A percentile compares a stretch with the other conserved stretches of the same genome.
phyloP scores from a whole-genome alignment of 2,888 invertebrate genomes.

The Eucera pruinosa region DNA sequence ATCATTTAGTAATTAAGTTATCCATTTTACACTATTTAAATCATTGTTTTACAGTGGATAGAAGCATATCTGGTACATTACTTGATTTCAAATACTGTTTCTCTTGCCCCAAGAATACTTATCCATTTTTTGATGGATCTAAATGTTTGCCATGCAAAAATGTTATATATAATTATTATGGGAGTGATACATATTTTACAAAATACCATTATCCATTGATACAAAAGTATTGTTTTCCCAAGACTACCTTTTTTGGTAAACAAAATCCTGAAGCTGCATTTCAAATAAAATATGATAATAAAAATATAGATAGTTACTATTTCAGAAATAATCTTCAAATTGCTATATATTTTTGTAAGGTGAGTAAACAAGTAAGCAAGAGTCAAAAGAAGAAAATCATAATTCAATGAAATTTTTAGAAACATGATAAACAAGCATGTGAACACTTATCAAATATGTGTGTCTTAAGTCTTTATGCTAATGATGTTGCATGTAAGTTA shows the following conservation, averaged over 20 bases:
- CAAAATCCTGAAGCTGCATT: conserved; percentile 80
- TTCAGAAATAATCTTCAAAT: conserved; percentile 82
- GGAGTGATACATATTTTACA: conserved; percentile 81
- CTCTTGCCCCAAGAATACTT: conserved; percentile 82
- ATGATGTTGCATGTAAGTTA: conserved; percentile 77
- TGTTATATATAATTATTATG: conserved; percentile 53
- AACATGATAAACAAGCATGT: conserved; percentile 86
- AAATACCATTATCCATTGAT: conserved; percentile 75
- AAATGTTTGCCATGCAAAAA: conserved; percentile 82
- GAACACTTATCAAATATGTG: conserved; percentile 89
- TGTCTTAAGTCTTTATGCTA: conserved; percentile 86
- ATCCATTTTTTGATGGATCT: conserved; percentile 81
- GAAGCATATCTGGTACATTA: conserved; percentile 80
- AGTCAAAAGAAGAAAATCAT: background rate
- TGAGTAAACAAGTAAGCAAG: conserved; percentile 63
- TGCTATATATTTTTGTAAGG: conserved; percentile 84
- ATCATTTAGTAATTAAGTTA: conserved; percentile 16
- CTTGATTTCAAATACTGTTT: conserved; percentile 80
- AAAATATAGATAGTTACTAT: conserved; percentile 81
- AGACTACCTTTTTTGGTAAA: conserved; percentile 76
- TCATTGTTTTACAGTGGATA: conserved; percentile 81
- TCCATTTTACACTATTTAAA: conserved; percentile 2
- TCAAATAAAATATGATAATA: conserved; percentile 79
- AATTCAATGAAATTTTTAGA: conserved; percentile 75
- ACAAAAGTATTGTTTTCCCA: conserved; percentile 81